phyloP scores from a whole-genome alignment of 2,113 vertebrate genomes.

The Pollimyrus isidori region DNA sequence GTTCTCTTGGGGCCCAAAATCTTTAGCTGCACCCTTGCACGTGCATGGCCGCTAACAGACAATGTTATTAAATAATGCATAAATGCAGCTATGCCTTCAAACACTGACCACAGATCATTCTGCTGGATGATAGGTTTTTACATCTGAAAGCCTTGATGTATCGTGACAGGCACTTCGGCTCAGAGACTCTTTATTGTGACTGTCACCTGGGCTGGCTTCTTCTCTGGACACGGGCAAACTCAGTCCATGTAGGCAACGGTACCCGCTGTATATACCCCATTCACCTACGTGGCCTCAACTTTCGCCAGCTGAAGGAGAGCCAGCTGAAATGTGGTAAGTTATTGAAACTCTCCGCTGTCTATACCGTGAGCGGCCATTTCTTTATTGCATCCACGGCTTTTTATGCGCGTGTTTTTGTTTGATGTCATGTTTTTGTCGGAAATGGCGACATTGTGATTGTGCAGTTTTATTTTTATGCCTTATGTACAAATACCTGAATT shows the following conservation, averaged over 20 bases:
- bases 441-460: neutral
- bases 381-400: neutral
- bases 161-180: constrained; percentile 67
- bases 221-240: constrained; percentile 65
- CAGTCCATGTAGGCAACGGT: constrained; percentile 69
- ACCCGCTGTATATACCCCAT: constrained; percentile 70
- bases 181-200: constrained; percentile 80
- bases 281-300: constrained; percentile 63
- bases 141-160: neutral
- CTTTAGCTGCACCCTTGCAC: neutral
- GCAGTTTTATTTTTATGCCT: neutral
- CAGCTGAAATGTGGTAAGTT: constrained; percentile 77
- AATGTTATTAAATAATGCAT: neutral
- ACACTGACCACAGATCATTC: neutral
- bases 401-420: neutral
- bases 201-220: constrained; percentile 81
- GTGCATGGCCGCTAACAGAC: neutral
- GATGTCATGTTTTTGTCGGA: constrained; percentile 2
- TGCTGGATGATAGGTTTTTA: neutral
- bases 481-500: neutral
- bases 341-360: constrained; percentile 15
- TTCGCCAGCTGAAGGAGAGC: constrained; percentile 65
- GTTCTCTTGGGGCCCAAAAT: neutral
- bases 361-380: neutral
- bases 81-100: neutral